phyloP scores from a whole-genome alignment of 2,113 vertebrate species.

The Fregata magnificens region DNA sequence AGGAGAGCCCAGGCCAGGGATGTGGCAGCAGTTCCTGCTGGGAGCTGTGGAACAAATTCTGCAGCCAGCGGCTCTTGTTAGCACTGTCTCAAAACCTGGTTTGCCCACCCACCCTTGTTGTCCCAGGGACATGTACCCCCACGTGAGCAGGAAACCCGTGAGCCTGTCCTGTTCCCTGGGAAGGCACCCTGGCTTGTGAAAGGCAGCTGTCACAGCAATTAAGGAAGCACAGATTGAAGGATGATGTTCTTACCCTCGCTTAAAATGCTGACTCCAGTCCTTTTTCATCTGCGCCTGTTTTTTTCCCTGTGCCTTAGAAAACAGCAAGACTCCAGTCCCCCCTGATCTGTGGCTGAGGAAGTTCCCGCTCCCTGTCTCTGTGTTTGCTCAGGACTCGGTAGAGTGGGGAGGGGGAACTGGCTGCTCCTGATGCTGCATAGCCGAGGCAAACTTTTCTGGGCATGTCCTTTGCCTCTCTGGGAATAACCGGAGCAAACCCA shows the following conservation, averaged over 20 bases:
- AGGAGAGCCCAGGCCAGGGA: neutral
- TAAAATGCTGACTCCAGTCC: neutral
- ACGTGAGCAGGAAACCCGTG: neutral
- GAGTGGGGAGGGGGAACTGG: neutral
- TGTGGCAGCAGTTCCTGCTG: neutral
- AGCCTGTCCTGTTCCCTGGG: accelerated
- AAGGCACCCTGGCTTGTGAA: neutral
- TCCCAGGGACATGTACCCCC: neutral
- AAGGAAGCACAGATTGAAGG: neutral
- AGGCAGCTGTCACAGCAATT: neutral
- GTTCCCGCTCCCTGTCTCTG: neutral
- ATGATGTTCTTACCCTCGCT: neutral
- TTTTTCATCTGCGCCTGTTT: neutral
- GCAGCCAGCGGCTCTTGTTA: neutral
- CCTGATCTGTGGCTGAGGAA: neutral
- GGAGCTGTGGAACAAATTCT: neutral
- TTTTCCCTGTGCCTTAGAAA: neutral
- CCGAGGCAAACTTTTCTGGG: neutral
- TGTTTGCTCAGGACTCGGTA: accelerated
- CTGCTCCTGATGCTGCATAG: neutral
- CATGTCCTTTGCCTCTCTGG: neutral
- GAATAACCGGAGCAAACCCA: neutral
- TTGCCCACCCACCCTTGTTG: neutral
- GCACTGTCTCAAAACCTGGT: neutral
- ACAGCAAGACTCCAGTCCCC: neutral